Base-by-base conservation (phyloP, 2,797 vertebrate genomes). In the Meda fulgida region DNA sequence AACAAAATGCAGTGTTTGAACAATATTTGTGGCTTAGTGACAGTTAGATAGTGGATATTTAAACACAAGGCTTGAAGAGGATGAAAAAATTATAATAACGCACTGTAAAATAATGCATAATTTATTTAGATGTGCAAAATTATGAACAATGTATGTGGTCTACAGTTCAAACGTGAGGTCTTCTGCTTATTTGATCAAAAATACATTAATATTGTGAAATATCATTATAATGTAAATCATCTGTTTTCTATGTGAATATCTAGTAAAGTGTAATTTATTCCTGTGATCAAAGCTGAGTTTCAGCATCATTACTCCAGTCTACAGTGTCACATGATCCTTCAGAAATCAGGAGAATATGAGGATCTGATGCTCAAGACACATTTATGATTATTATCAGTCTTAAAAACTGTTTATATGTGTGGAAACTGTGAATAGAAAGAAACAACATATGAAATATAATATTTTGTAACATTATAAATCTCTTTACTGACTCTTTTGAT, bases 171-270 rank as follows among this genome's bases (percentile, higher is more conserved):
- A 58, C 0, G 21, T 58, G 9, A 58, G 19, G 7, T 55, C 8
- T 67, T 5, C 8, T 38, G 19, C 18, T 67, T 31, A 21, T 67
- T 10, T 67, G 9, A 38, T 69, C 5, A 69, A 13, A 66, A 69
- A 38, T 69, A 38, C 36, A n/a, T 9, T 13, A 69, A 14, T 40
- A 67, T 43, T 2, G 6, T 71, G 13, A 8, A 71, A 26, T 43
- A 71, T 43, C 8, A 1, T 16, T 71, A 1, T 0, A 16, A 1
- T 43, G 0, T 16, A 70, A 4, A 43, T 3, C 5, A 26, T 0
- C 23, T 5, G 38, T 18, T 46, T 1, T 46, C 69, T 71, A 9
- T 29, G 40, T 46, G 69, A 71, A 71, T 71, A 1, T 29, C 1
- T 0, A 7, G 0, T 46, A 46, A 46, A 72, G 1, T 72, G n/a